These are phyloP conservation scores for Anthophora plumipes DNA, from an alignment of 2,888 invertebrate genomes.

Conservation along the genomic window DNA sequence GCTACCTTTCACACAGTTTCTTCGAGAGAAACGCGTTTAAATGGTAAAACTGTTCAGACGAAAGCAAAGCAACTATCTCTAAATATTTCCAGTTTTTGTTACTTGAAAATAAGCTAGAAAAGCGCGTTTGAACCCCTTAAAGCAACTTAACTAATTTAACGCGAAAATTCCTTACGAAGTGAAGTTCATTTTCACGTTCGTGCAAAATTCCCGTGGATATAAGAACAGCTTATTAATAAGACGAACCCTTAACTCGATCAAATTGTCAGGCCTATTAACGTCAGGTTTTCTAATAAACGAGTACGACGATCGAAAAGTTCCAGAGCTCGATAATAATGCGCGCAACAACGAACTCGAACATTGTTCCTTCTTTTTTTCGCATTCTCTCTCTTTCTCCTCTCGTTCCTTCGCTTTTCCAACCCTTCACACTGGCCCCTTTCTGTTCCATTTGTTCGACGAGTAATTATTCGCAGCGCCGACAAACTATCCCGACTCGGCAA, in stretches of 20 bases:
- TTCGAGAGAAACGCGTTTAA: too few species aligned
- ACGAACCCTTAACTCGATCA: neutral
- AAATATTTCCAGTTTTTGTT: too few species aligned
- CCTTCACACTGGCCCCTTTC: neutral
- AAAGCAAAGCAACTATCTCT: too few species aligned
- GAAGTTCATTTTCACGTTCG: too few species aligned
- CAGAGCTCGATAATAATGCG: constrained; percentile 8
- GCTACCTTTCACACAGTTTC: too few species aligned
- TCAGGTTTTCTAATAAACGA: neutral
- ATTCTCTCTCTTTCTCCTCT: neutral
- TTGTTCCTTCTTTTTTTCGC: neutral
- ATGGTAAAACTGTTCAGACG: too few species aligned
- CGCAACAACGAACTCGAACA: constrained; percentile 1
- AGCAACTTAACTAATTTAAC: too few species aligned
- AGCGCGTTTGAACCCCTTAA: too few species aligned
- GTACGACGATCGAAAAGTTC: neutral
- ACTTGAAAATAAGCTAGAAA: too few species aligned
- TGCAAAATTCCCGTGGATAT: neutral
- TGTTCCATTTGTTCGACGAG: neutral
- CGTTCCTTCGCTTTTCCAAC: neutral
- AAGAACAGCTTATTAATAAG: constrained; percentile 6
- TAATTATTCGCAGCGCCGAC: constrained; percentile 42
- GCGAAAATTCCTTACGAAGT: too few species aligned
- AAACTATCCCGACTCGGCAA: constrained; percentile 27
- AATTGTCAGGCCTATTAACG: constrained; percentile 22